phyloP scores from a whole-genome alignment of 2,113 vertebrate genomes.

The Pseudonaja textilis region DNA sequence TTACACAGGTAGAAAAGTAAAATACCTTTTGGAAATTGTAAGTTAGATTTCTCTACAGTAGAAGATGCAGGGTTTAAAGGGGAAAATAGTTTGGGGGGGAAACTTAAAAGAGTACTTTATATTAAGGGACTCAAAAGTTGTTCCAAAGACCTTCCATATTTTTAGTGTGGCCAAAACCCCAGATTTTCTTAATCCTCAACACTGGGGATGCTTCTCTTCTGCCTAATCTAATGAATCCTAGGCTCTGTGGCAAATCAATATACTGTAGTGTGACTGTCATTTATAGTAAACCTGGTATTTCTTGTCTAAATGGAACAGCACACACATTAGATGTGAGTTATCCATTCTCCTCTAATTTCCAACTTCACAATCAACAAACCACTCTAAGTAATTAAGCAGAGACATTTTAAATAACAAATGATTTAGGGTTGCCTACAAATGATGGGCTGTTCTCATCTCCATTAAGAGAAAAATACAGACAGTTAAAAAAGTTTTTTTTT shows the following conservation, averaged over 20 bases:
- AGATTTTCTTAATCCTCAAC: not conserved
- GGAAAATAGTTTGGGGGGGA: not conserved
- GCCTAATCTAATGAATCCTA: not conserved
- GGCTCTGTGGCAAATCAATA: not conserved
- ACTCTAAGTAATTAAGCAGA: not conserved
- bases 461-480: not conserved
- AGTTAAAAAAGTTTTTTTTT: not conserved
- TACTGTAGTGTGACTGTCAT: not conserved
- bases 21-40: not conserved
- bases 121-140: not conserved
- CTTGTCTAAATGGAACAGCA: not conserved
- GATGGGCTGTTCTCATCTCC: not conserved
- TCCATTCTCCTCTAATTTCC: not conserved
- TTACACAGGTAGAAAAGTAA: not conserved
- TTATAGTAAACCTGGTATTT: not conserved
- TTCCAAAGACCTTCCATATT: not conserved
- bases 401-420: not conserved
- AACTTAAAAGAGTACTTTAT: not conserved
- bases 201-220: not conserved
- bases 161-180: not conserved
- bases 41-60: not conserved
- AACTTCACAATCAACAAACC: not conserved
- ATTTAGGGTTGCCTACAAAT: not conserved
- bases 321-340: not conserved
- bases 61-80: not conserved